Evolutionary conservation across 2,113 vertebrate genomes (phyloP), one percentile per base, ranked within the genome.

Genomic region (Hucho hucho): DNA sequence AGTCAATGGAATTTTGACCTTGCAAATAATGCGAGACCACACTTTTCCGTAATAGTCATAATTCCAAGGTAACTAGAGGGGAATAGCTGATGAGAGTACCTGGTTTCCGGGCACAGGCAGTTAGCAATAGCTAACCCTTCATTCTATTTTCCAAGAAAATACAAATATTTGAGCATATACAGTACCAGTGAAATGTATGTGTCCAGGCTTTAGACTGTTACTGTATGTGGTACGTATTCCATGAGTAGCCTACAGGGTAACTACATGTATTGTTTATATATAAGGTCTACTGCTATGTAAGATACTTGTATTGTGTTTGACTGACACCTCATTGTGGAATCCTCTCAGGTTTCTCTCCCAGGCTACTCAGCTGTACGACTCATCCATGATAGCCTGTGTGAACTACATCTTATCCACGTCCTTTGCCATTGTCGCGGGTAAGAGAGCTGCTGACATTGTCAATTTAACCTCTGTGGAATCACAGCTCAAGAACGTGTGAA

Each of bases 391-490:
- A 2, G 92, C 97, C 81, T 94, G 96, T 0, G 53, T 97, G 14
- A 97, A 96, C 86, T 99, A 98, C 81, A 95, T 97, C 79, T 83
- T 99, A 1, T 98, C 95, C 76, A 98, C 97, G 1, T 82, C 80
- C 0, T 83, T 91, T 37, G 95, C 95, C 0, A 90, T 99, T 69
- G 91, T 93, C 53, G 96, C 96, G 88, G 98, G 98, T 99, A 92
- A 95, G 86, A 47, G 1, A 25, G 26, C 18, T 56, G 14, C 11
- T n/a, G 32, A 18, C 1, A 7, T 59, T 20, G 47, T 73, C 28
- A 46, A 2, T 6, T 49, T 13, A 29, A 58, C 20, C 3, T 6
- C 49, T 11, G 6, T 20, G 49, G 49, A 14, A 16, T 53, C 49
- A 25, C 26, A 56, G 49, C 69, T 43, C 5, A 6, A 20, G 14